These are phyloP conservation scores for Eueremaeus valkanovi DNA, from an alignment of 2,888 invertebrate species.

Conservation along the genomic window DNA sequence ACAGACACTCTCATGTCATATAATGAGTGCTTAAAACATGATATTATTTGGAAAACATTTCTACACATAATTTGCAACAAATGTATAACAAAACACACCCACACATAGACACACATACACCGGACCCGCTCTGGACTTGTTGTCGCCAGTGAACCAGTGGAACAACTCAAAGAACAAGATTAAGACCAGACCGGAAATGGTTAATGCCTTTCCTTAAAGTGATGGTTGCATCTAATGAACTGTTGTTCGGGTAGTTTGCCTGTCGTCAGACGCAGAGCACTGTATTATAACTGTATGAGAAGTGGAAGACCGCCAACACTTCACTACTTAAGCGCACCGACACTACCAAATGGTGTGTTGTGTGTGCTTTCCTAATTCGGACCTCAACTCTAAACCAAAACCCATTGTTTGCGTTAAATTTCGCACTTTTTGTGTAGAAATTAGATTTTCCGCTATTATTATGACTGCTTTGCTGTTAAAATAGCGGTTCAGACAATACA, in stretches of 20 bases:
- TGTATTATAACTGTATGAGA: constrained; percentile 5
- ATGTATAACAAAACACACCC: constrained; percentile 21
- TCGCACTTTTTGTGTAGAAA: background rate
- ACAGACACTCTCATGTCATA: background rate
- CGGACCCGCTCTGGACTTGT: constrained; percentile 6
- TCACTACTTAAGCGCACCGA: background rate
- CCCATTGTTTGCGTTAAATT: constrained; percentile 17
- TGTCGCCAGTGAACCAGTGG: background rate
- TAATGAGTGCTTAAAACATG: background rate
- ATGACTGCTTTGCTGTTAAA: background rate
- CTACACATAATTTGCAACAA: constrained; percentile 14
- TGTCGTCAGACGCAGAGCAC: background rate
- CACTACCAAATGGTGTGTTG: too few relatives aligned
- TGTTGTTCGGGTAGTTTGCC: background rate
- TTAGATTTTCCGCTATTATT: constrained; percentile 1
- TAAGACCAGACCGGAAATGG: constrained; percentile 20
- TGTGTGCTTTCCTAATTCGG: too few relatives aligned
- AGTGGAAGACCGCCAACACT: constrained; percentile 17
- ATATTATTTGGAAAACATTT: background rate
- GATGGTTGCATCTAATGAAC: constrained; percentile 15
- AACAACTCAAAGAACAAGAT: constrained; percentile 17
- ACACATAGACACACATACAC: constrained; percentile 15
- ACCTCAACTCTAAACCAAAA: background rate
- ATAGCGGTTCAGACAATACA: background rate
- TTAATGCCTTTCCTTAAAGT: constrained; percentile 19